Base-by-base conservation (phyloP, 53 echinoderm and acorn worm species). In the Mesocentrotus franciscanus region DNA sequence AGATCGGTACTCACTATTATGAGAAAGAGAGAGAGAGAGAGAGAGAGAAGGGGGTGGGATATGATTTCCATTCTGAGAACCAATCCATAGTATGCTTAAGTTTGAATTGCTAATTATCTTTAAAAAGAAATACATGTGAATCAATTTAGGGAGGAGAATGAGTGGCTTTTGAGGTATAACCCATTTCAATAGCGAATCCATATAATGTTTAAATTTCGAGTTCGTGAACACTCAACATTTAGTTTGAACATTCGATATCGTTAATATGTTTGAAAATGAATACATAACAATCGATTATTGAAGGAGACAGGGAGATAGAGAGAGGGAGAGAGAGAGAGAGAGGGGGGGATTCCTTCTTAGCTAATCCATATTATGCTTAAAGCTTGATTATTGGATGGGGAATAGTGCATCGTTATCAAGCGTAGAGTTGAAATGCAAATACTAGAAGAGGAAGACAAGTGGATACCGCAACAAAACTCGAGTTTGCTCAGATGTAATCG, bases 361-460 rank as follows among this genome's bases (percentile, higher is more conserved):
- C 39, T 17, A 79, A 15, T 79, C 79, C 39, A 18, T 79, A 17
- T 79, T 79, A 36, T 79, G 39, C 16, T 79, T 79, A 39, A 79
- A 79, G 79, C 36, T 39, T 17, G 36, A 39, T 76, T 79, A 2
- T 79, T 79, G 79, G 15, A 0, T 17, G 39, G 39, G 39, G 79
- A 79, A 79, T 35, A 79, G 79, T 79, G 79, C 79, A 79, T 39
- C 79, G 79, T 79, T 32, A 79, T 79, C 79, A 7, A 39, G 39
- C 9, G 79, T 36, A 39, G 39, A 79, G 79, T 79, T 79, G 79
- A 18, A 79, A 39, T 35, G 79, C 79, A 79, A 79, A 79, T 79
- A 79, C 35, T 16, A 17, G 36, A 15, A 79, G 79, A 18, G 79
- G 79, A 39, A 79, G 39, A 35, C 79, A 79, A 79, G 36, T 79